These are phyloP conservation scores for Ptilonorhynchus violaceus DNA, from an alignment of 2,113 vertebrate genomes.

Conservation along the genomic window DNA sequence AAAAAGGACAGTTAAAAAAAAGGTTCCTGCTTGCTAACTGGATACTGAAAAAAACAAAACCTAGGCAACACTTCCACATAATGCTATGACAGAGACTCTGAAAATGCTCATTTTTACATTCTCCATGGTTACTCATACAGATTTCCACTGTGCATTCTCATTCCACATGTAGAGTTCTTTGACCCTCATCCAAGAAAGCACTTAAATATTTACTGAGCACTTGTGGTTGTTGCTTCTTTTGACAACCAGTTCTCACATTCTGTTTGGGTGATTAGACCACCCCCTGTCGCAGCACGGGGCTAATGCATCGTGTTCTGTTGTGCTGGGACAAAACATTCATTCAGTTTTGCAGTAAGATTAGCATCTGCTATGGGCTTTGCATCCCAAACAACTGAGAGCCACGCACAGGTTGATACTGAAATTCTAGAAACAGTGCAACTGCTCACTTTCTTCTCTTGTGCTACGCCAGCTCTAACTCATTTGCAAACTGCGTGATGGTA, in stretches of 20 bases:
- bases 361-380: not conserved
- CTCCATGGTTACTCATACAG: not conserved
- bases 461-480: not conserved
- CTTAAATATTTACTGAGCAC: not conserved
- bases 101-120: not conserved
- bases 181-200: not conserved
- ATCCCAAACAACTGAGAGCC: not conserved
- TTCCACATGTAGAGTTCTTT: not conserved
- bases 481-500: not conserved
- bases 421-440: not conserved
- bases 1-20: not conserved
- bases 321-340: not conserved
- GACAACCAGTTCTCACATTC: not conserved
- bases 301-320: not conserved
- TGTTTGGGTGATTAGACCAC: not conserved
- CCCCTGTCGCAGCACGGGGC: not conserved
- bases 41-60: not conserved
- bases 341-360: not conserved
- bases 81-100: not conserved
- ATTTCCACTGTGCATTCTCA: not conserved
- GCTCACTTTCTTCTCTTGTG: not conserved
- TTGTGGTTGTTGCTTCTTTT: not conserved
- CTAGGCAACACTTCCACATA: not conserved
- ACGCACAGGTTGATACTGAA: not conserved
- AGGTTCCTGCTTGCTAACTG: not conserved